phyloP scores from a whole-genome alignment of 2,888 invertebrate species.

The Caenorhabditis parvicauda region DNA sequence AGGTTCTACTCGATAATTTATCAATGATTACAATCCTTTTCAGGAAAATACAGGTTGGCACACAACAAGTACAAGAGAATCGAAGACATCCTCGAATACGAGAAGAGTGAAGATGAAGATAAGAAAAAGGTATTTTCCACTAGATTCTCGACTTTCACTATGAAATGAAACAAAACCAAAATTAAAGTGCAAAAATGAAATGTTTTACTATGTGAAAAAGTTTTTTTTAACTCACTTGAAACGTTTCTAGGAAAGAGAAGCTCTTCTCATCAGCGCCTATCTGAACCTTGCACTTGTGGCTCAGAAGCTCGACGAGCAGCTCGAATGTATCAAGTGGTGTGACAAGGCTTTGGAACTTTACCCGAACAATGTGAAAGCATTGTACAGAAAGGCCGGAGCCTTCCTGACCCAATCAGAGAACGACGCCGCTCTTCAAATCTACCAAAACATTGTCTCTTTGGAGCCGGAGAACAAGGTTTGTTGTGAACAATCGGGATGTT shows the following conservation, averaged over 20 bases:
- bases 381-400: slow-evolving; percentile 71
- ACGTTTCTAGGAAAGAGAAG: slow-evolving; percentile 25
- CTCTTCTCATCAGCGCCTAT: slow-evolving; percentile 45
- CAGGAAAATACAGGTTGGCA: slow-evolving; percentile 76
- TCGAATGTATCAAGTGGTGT: slow-evolving; percentile 71
- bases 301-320: slow-evolving; percentile 62
- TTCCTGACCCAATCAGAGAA: slow-evolving; percentile 71
- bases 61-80: slow-evolving; percentile 83
- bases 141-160: not conserved
- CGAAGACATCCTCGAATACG: slow-evolving; percentile 70
- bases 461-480: slow-evolving; percentile 83
- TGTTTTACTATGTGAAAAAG: not conserved
- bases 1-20: not conserved
- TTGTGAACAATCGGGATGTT: too few relatives aligned
- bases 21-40: slow-evolving; percentile 43
- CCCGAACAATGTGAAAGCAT: slow-evolving; percentile 79
- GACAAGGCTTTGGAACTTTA: slow-evolving; percentile 73
- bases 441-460: slow-evolving; percentile 74
- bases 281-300: slow-evolving; percentile 50
- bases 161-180: not conserved
- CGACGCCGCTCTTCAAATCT: slow-evolving; percentile 77
- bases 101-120: slow-evolving; percentile 46
- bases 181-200: not conserved
- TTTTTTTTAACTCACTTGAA: not conserved
- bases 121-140: slow-evolving; percentile 22